Evolutionary conservation across 2,797 vertebrate genomes (phyloP), one percentile per base, ranked within the genome.

Genomic region (Todus mexicanus): DNA sequence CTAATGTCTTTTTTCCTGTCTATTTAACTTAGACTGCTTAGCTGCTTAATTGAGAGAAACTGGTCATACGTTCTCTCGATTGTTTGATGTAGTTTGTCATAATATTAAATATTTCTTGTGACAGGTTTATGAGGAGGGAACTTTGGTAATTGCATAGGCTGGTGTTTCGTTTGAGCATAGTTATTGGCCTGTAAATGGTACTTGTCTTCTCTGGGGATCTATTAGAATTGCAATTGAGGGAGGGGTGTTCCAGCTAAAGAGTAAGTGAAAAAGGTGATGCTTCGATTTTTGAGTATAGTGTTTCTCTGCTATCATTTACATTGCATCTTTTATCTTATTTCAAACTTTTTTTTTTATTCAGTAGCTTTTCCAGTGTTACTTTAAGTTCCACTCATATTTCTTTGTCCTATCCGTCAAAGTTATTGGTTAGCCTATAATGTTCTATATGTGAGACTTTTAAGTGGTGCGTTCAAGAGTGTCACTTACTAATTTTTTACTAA

Each of bases 61-160:
- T 56, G 20, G 15, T 29, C 12, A 13, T 16, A 5, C 1, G 1
- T 57, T 33, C 17, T 75, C n/a, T 25, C 1, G 0, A 5, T 19
- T 20, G 29, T 10, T 21, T 48, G 47, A 23, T 31, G 17, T 19
- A 33, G 15, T 51, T 82, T 63, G 29, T 73, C 20, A 18, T 31
- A 12, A 18, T 31, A 37, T 10, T 50, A 37, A 42, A 5, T 40
- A 9, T 64, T 65, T 61, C 22, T 63, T 47, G 29, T n/a, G 19
- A 38, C 0, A 1, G 17, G 9, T 42, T 61, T 66, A 12, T 38
- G 17, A 40, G 26, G 27, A 75, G 31, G 26, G 6, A 26, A 42
- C 9, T 31, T 20, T 12, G 10, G 27, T 43, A 15, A 8, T 26
- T 3, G 2, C 22, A 9, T 16, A 37, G 26, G 12, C 33, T 23